Percentiles rank a stretch among this genome's conserved stretches.
Evolutionary conservation across 2,113 vertebrate species (phyloP).

Genomic region (Tamias sibiricus): DNA sequence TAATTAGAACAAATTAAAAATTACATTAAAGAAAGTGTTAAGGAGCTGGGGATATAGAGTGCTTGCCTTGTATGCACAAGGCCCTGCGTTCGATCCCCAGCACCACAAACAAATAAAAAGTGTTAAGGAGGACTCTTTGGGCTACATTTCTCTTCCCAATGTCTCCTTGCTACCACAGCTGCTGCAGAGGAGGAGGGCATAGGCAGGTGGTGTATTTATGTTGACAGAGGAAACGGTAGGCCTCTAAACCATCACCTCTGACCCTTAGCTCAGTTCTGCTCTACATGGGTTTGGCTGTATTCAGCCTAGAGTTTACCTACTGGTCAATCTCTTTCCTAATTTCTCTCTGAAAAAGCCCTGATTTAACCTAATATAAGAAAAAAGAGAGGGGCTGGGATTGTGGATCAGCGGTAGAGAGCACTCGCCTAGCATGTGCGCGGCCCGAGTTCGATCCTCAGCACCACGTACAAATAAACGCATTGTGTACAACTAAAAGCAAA

Average conservation of each 20-base stretch:
- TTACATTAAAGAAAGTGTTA: no score
- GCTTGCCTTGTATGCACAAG: no score
- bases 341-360: conserved; percentile 37
- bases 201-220: not conserved
- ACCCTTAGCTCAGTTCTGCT: not conserved
- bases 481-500: no score
- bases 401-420: no score
- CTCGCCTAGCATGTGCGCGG: no score
- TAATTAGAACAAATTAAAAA: no score
- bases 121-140: not conserved
- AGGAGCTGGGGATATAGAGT: no score
- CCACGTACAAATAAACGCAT: no score
- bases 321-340: not conserved
- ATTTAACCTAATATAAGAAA: conserved; percentile 19
- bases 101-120: not conserved
- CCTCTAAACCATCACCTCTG: not conserved
- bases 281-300: not conserved
- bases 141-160: conserved; percentile 3
- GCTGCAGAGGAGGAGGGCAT: not conserved
- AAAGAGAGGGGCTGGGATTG: no score
- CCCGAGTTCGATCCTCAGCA: no score
- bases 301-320: conserved; percentile 24
- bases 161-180: not conserved
- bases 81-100: no score
- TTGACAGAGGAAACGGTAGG: conserved; percentile 11